Evolutionary conservation across 2,797 vertebrate species (phyloP), one percentile per base, ranked within the genome.

Genomic region (Anas bernieri): DNA sequence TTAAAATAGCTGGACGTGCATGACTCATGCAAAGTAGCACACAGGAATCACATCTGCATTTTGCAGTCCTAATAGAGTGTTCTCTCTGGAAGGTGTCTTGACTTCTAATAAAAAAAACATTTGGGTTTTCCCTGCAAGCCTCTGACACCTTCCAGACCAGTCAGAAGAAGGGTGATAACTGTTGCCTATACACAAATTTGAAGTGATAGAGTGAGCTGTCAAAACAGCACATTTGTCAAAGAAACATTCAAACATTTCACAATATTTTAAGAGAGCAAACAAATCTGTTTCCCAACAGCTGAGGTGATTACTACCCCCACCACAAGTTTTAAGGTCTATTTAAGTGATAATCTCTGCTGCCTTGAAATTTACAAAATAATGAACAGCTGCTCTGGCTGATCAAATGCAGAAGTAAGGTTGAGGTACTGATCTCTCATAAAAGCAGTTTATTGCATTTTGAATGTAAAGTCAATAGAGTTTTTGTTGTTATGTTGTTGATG

Each of bases 401-500:
- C 89, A 88, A 95, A 94, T 81, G 81, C 74, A 95, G 92, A 95
- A 95, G 55, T 50, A 90, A 96, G 93, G 81, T 56, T 69, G 68
- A 92, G 82, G 64, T 88, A 84, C 45, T 94, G 84, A 93, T 88
- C 79, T 91, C 80, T 66, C 22, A 8, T 45, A 72, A 86, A 90
- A 93, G 14, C 35, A 23, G n/a, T 83, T 80, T 86, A 78, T 83
- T 93, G 46, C 41, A 83, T 78, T 82, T 91, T 50, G 41, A 68
- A 79, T 68, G 83, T 61, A 88, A 84, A 92, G 68, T 31, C 37
- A 83, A 52, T 61, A 35, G 83, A 26, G 26, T 33, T 39, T 75
- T 91, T 67, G 80, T 93, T n/a, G 43, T 73, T 91, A 68, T 91
- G 63, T 83, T 94, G 73, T 37, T 66, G 74, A 61, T 66, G 46